Base-by-base conservation (phyloP, 2,888 invertebrate genomes). In the Esperia sulphurella region DNA sequence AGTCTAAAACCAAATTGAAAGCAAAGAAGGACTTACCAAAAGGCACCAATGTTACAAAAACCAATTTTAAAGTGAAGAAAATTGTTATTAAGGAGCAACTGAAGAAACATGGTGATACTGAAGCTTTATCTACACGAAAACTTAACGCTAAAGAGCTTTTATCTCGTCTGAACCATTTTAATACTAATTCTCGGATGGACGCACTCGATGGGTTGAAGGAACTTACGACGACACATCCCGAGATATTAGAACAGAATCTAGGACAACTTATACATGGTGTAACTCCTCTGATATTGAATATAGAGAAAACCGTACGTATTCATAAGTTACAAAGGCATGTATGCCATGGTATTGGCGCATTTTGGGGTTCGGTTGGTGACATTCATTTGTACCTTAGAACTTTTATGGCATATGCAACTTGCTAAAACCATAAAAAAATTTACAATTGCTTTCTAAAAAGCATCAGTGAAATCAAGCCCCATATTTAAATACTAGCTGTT, bases 1-100 rank as follows among this genome's bases (percentile, higher is more conserved):
- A 96, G 71, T 92, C 95, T 0, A 98, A 98, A 91, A 94, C 95
- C 0, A 97, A 98, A 75, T 79, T 98, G 31, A 98, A 97, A 83
- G 91, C 93, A 14, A 94, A 94, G 50, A 92, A 94, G 77, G 92
- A 93, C 68, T 79, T 98, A 45, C 95, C 95, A 0, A 97, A 96
- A 87, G 96, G 96, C 7, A 92, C 94, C 45, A 98, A 98, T 91
- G 93, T 96, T 4, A 98, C 98, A 0, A 94, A 96, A 75, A 95
- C 96, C 0, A 93, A 94, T 63, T 97, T 98, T 67, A 97, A 97
- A 91, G 92, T 97, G 0, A 95, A 95, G 66, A 95, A 96, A 69
- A 97, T 98, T 58, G 90, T 96, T 1, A 91, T 98, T 37, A 92
- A 92, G 39, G 94, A 96, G 63, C 97, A 97, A 69, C 73, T 96